Evolutionary conservation across 2,888 invertebrate genomes (phyloP).

Genomic region (Drosophila meridionalis): DNA sequence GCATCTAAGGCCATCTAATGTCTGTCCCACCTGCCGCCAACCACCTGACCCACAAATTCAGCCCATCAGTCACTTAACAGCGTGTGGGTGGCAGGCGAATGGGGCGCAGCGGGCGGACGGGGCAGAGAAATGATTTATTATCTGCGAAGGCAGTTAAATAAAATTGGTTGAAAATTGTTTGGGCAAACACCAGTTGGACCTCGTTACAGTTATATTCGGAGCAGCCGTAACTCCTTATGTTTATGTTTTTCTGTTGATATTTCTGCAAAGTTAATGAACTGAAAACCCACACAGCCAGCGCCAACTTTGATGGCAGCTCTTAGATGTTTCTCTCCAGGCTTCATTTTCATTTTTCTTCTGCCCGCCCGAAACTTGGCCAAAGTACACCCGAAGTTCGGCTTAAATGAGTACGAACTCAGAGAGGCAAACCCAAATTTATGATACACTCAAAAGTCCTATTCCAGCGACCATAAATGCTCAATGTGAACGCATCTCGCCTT

Average conservation of each 20-base stretch:
- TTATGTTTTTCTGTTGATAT: slow-evolving; percentile 28
- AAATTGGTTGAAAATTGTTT: slow-evolving; percentile 73
- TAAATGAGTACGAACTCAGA: background rate
- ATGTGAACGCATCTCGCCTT: background rate
- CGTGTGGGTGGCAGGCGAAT: slow-evolving; percentile 10
- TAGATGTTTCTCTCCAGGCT: slow-evolving; percentile 1
- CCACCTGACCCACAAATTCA: slow-evolving; percentile 13
- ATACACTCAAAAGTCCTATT: background rate
- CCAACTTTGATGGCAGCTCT: slow-evolving; percentile 9
- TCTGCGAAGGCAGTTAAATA: slow-evolving; percentile 73
- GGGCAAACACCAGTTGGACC: slow-evolving; percentile 43
- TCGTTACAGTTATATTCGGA: slow-evolving; percentile 22
- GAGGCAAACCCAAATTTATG: background rate
- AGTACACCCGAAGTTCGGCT: background rate
- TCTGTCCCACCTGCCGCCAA: background rate
- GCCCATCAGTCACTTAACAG: slow-evolving; percentile 28
- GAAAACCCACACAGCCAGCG: slow-evolving; percentile 7
- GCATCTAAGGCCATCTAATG: slow-evolving; percentile 42
- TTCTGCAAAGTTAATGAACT: slow-evolving; percentile 32
- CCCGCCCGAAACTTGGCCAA: background rate
- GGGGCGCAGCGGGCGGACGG: slow-evolving; percentile 2
- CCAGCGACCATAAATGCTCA: background rate
- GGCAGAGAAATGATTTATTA: slow-evolving; percentile 71
- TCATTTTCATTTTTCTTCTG: background rate
- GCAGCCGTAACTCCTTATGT: slow-evolving; percentile 16